These are phyloP conservation scores for Oryzias woworae DNA, from an alignment of 2,113 vertebrate genomes.

Conservation along the genomic window DNA sequence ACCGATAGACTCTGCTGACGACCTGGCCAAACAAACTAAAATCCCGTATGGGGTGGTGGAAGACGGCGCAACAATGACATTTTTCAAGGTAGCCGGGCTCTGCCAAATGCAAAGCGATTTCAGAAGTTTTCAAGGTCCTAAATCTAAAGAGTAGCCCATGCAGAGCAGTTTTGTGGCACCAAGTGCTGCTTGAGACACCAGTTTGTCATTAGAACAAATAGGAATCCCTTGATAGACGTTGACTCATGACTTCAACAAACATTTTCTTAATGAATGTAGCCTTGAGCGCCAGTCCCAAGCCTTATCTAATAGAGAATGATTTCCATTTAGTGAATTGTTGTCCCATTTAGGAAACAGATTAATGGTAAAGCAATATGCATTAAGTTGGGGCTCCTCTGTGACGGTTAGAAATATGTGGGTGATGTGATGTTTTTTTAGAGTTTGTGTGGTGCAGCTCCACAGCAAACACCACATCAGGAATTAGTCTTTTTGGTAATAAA, in stretches of 20 bases:
- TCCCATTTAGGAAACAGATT: not conserved
- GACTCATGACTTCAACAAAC: not conserved
- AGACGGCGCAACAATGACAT: conserved; percentile 96
- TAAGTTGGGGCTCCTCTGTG: not conserved
- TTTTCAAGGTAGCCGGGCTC: conserved; percentile 87
- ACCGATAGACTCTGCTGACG: conserved; percentile 96
- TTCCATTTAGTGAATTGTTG: not conserved
- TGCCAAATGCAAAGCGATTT: not conserved
- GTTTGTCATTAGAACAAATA: too few relatives aligned
- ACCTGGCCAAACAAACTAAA: conserved; percentile 98
- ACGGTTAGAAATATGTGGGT: not conserved
- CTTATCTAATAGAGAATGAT: not conserved
- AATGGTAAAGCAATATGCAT: not conserved
- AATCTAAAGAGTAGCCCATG: conserved; percentile 1
- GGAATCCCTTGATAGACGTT: not conserved
- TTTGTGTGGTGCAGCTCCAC: too few relatives aligned
- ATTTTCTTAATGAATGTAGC: not conserved
- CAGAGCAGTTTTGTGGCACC: conserved; percentile 3
- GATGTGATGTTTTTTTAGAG: not conserved
- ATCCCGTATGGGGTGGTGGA: conserved; percentile 96
- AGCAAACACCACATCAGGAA: too few relatives aligned
- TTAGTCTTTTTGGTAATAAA: too few relatives aligned
- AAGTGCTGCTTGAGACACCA: not conserved
- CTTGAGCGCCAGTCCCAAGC: not conserved
- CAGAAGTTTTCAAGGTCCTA: not conserved